These are phyloP conservation scores for Drosophila leontia DNA, from an alignment of 1,140 invertebrate species.

Conservation along the genomic window DNA sequence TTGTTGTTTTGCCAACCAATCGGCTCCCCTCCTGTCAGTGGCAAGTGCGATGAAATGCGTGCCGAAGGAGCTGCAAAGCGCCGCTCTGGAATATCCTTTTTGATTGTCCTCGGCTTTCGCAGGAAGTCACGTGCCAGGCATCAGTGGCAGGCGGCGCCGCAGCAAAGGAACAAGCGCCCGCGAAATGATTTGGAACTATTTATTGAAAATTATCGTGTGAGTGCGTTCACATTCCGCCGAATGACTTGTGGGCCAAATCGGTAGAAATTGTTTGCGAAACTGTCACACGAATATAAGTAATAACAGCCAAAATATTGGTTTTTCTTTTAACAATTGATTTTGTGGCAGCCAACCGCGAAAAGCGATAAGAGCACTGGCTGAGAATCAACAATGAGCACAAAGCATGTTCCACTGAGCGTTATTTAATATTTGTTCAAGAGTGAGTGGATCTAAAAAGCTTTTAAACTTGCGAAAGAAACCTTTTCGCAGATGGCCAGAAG, in stretches of 20 bases:
- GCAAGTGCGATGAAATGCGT: conserved; percentile 44
- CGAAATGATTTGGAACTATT: conserved; percentile 80
- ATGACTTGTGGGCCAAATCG: conserved; percentile 29
- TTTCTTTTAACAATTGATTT: conserved; percentile 47
- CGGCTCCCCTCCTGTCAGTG: conserved; percentile 35
- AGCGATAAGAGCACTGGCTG: conserved; percentile 2
- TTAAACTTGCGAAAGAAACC: background rate
- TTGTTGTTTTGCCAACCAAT: conserved; percentile 54
- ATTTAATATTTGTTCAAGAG: conserved; percentile 6
- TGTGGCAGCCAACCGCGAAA: conserved; percentile 18
- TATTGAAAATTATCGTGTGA: conserved; percentile 79
- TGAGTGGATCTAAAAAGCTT: background rate
- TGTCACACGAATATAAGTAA: conserved; percentile 53
- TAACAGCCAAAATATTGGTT: conserved; percentile 49
- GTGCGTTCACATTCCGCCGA: conserved; percentile 25
- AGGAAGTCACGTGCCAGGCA: conserved; percentile 72
- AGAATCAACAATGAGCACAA: conserved; percentile 6
- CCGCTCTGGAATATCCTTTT: conserved; percentile 43
- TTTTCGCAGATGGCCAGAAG: background rate
- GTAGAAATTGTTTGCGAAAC: conserved; percentile 40
- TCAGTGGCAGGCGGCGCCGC: conserved; percentile 74
- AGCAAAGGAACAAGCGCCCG: conserved; percentile 51
- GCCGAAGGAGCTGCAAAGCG: conserved; percentile 44
- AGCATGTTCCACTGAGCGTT: background rate
- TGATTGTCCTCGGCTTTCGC: conserved; percentile 69